These are phyloP conservation scores for Acanthurus leucopareius DNA, from an alignment of 2,797 vertebrate genomes.

Conservation along the genomic window DNA sequence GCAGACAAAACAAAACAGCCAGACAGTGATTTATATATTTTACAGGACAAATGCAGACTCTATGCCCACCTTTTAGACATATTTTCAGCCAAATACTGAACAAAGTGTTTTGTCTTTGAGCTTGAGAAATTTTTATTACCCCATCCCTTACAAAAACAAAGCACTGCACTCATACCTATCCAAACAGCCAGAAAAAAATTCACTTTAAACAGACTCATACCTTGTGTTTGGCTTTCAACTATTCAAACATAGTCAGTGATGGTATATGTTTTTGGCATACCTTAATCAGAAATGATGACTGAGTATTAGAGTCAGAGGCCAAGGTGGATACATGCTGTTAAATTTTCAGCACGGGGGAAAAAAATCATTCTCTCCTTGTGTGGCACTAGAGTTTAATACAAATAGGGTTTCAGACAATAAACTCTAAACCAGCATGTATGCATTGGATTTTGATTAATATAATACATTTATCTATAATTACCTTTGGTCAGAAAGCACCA, in stretches of 20 bases:
- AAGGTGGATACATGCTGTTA: background rate
- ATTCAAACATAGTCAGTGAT: background rate
- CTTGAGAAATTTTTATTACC: slow-evolving; percentile 24
- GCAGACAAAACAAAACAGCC: slow-evolving; percentile 2
- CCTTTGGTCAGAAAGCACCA: background rate
- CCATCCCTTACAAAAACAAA: slow-evolving; percentile 48
- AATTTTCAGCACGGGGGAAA: slow-evolving; percentile 1
- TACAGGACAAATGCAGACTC: background rate
- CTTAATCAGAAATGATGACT: slow-evolving; percentile 20
- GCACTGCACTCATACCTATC: background rate
- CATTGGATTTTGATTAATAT: slow-evolving; percentile 23
- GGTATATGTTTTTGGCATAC: background rate
- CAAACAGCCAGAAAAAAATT: slow-evolving; percentile 27
- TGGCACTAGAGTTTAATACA: slow-evolving; percentile 11
- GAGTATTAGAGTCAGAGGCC: slow-evolving; percentile 1
- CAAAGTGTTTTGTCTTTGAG: slow-evolving; percentile 21
- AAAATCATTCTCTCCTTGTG: background rate
- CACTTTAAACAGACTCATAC: background rate
- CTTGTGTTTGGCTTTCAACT: slow-evolving; percentile 1
- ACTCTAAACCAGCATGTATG: slow-evolving; percentile 12
- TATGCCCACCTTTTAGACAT: background rate
- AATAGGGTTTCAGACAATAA: slow-evolving; percentile 22
- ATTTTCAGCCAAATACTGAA: slow-evolving; percentile 1
- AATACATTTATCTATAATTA: slow-evolving; percentile 13
- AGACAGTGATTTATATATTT: background rate